Evolutionary conservation across 2,888 invertebrate species (phyloP).

Genomic region (Epistrophella euchroma): DNA sequence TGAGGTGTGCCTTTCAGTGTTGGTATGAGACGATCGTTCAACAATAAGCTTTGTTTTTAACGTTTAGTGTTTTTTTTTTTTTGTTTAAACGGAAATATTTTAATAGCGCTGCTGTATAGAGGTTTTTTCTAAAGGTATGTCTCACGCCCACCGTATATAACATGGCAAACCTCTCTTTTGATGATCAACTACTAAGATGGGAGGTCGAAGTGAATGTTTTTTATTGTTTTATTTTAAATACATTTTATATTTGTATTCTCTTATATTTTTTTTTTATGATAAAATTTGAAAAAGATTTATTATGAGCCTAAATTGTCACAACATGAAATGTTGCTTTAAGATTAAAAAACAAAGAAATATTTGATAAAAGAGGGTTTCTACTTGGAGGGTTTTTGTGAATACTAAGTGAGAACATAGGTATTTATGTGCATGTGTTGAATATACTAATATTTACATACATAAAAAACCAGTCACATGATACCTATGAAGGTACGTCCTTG

Average conservation of each 20-base stretch:
- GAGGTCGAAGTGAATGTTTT: constrained; percentile 24
- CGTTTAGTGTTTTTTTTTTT: neutral
- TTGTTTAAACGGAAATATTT: constrained; percentile 5
- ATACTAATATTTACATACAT: too few species aligned
- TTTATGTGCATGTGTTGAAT: too few species aligned
- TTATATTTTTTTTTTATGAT: constrained; percentile 3
- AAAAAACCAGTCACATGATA: too few species aligned
- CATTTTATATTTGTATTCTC: neutral
- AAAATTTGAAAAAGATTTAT: constrained; percentile 19
- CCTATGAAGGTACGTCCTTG: too few species aligned
- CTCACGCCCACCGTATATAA: constrained; percentile 56
- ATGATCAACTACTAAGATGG: constrained; percentile 5
- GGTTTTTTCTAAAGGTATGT: constrained; percentile 26
- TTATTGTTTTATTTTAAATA: too few species aligned
- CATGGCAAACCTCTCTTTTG: constrained; percentile 54
- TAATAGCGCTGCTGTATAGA: constrained; percentile 12
- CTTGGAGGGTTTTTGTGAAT: neutral
- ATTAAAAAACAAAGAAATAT: constrained; percentile 14
- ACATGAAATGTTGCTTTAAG: neutral
- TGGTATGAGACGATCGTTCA: constrained; percentile 5
- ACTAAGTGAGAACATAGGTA: neutral
- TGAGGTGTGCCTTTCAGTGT: constrained; percentile 20
- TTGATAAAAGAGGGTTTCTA: neutral
- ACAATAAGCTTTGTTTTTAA: constrained; percentile 15
- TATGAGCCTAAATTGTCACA: constrained; percentile 14